phyloP scores from a whole-genome alignment of 2,113 vertebrate species.

The Tretioscincus oriximinensis region DNA sequence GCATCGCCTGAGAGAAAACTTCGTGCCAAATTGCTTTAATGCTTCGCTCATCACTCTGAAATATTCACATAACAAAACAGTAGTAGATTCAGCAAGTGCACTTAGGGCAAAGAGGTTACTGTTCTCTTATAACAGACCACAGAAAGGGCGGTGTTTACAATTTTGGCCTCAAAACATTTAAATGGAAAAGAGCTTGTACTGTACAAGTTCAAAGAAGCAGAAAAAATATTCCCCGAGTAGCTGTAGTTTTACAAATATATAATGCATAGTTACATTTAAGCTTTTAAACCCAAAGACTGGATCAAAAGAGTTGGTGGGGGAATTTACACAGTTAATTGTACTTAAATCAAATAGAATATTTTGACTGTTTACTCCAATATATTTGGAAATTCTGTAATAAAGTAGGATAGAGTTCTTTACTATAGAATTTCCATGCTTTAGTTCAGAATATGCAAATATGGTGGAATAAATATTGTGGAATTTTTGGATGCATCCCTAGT shows the following conservation, averaged over 20 bases:
- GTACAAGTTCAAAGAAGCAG: conserved; percentile 27
- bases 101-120: neutral
- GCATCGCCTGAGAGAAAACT: conserved; percentile 53
- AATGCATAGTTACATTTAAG: neutral
- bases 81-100: conserved; percentile 8
- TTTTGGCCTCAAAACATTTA: neutral
- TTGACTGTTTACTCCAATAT: no score
- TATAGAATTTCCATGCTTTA: no score
- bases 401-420: no score
- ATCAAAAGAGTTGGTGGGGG: no score
- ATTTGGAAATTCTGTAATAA: no score
- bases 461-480: no score
- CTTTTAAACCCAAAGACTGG: neutral
- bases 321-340: no score
- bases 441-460: no score
- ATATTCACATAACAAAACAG: conserved; percentile 24
- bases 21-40: conserved; percentile 41
- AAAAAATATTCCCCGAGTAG: conserved; percentile 42
- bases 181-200: conserved; percentile 21
- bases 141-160: neutral
- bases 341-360: no score
- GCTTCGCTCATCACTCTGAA: conserved; percentile 9
- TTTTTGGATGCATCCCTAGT: no score
- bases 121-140: neutral
- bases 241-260: conserved; percentile 9